Conservation (phyloP, 2,797 vertebrate genomes). For the Caiman crocodilus region DNA sequence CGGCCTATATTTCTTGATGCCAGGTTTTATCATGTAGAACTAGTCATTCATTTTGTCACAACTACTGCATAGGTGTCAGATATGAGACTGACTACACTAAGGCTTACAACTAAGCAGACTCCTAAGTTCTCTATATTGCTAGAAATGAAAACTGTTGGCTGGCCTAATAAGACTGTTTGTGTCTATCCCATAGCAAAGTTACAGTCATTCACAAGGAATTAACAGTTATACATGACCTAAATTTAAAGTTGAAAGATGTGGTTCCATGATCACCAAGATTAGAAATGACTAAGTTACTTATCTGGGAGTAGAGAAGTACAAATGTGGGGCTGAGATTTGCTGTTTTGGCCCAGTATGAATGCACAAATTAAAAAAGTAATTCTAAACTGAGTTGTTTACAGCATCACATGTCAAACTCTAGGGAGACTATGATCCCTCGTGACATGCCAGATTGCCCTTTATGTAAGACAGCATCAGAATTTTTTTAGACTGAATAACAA, state of each 20-base stretch:
- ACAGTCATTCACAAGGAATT: neutral
- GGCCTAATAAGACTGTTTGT: neutral
- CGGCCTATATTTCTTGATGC: neutral
- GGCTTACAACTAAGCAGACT: neutral
- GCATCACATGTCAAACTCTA: neutral
- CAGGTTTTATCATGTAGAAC: neutral
- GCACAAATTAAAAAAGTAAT: neutral
- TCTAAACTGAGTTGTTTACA: neutral
- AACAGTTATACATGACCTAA: neutral
- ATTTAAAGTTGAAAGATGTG: neutral
- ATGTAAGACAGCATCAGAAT: neutral
- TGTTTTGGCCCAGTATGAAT: neutral
- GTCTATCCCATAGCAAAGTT: neutral
- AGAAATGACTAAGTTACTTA: neutral
- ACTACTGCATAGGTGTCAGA: neutral
- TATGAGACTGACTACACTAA: neutral
- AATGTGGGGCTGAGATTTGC: neutral
- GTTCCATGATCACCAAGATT: neutral
- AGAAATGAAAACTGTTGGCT: neutral
- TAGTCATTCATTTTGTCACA: neutral
- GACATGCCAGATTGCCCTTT: neutral
- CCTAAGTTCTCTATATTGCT: rapidly evolving
- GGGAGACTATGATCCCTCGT: neutral
- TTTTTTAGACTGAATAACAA: neutral
- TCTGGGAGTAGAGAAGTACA: neutral